Conservation (phyloP, 2,888 invertebrate genomes). For the Zaprionus bogoriensis region DNA sequence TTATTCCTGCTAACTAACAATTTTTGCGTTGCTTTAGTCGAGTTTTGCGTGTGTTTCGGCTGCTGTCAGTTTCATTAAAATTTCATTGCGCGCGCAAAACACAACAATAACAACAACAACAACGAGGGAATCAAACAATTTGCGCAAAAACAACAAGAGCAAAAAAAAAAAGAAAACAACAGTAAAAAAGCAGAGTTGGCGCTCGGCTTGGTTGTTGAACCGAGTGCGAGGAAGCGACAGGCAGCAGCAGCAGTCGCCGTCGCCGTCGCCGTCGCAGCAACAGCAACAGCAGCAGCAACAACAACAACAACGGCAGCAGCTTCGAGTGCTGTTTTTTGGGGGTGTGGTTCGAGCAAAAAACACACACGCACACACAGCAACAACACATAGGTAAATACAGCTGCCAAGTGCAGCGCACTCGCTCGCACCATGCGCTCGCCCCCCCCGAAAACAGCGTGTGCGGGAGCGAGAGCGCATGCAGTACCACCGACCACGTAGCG, state of each 20-base stretch:
- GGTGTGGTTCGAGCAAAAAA: slow-evolving; percentile 60
- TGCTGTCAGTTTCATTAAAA: slow-evolving; percentile 74
- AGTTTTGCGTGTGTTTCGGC: slow-evolving; percentile 50
- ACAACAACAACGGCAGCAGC: slow-evolving; percentile 17
- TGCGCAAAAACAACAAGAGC: slow-evolving; percentile 38
- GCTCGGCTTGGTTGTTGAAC: slow-evolving; percentile 51
- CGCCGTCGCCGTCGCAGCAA: background rate
- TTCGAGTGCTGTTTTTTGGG: slow-evolving; percentile 58
- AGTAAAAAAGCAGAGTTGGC: slow-evolving; percentile 35
- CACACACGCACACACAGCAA: slow-evolving; percentile 46
- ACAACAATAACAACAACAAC: slow-evolving; percentile 35
- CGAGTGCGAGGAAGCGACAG: slow-evolving; percentile 49
- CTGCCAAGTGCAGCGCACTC: slow-evolving; percentile 47
- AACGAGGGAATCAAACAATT: slow-evolving; percentile 49
- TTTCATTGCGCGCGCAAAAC: slow-evolving; percentile 73
- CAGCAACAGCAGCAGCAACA: slow-evolving; percentile 4
- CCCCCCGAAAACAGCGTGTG: too few species aligned
- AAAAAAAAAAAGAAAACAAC: slow-evolving; percentile 25
- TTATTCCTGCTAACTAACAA: slow-evolving; percentile 42
- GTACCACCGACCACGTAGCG: slow-evolving; percentile 9
- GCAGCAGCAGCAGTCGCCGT: slow-evolving; percentile 6
- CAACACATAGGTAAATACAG: slow-evolving; percentile 74
- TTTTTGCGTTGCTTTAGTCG: slow-evolving; percentile 34
- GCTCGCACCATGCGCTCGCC: slow-evolving; percentile 34
- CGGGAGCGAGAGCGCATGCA: slow-evolving; percentile 21